These are phyloP conservation scores for Psilopsiagon aurifrons DNA, from an alignment of 2,113 vertebrate species.

Conservation along the genomic window DNA sequence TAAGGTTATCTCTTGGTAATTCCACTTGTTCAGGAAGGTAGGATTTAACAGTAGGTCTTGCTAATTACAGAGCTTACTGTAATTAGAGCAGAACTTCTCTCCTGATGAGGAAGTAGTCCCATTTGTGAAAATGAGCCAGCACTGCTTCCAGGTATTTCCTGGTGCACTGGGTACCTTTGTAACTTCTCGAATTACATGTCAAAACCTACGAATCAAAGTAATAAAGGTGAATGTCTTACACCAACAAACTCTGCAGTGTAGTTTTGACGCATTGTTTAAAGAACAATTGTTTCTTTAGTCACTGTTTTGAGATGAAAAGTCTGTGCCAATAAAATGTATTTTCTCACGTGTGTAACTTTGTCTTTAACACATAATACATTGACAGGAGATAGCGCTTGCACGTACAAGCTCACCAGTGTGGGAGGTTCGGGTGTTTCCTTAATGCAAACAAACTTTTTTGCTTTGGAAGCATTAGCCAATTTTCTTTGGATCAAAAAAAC, in stretches of 20 bases:
- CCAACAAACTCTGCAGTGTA: not conserved
- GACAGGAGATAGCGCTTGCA: not conserved
- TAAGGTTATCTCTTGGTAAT: not conserved
- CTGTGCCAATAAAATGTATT: not conserved
- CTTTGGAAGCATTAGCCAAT: not conserved
- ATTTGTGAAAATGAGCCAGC: not conserved
- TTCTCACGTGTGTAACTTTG: not conserved
- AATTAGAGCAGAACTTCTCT: not conserved
- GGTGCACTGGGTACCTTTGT: not conserved
- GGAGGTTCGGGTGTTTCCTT: not conserved
- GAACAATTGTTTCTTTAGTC: not conserved
- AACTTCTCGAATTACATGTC: not conserved
- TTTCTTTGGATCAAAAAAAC: not conserved
- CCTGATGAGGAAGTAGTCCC: not conserved
- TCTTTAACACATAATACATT: fast-evolving
- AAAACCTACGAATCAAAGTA: not conserved
- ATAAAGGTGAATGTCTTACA: not conserved
- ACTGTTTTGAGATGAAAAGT: not conserved
- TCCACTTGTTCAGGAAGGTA: not conserved
- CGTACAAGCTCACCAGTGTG: fast-evolving
- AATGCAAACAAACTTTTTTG: not conserved
- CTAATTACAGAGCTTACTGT: not conserved
- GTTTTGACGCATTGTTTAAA: not conserved
- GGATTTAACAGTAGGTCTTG: not conserved
- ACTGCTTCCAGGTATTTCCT: not conserved